phyloP scores from a whole-genome alignment of 1,140 invertebrate genomes.

The Drosophila micromelanica region DNA sequence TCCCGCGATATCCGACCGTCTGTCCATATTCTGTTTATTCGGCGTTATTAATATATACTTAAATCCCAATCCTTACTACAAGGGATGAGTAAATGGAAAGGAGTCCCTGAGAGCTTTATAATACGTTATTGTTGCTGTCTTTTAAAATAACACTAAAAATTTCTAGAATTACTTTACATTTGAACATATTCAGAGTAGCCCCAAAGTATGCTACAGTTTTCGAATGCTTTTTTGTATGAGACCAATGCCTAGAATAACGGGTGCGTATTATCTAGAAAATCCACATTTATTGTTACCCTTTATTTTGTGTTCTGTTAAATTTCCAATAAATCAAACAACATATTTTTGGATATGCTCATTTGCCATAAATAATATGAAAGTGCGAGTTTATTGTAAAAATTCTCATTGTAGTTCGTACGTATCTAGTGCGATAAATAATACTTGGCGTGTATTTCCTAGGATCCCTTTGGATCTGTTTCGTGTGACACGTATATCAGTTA shows the following conservation, averaged over 20 bases:
- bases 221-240: background rate
- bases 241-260: background rate
- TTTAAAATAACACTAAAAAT: too few species aligned
- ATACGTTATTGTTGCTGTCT: background rate
- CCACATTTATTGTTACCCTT: too few species aligned
- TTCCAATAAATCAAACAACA: slow-evolving; percentile 1
- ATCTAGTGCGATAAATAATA: slow-evolving; percentile 74
- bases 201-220: background rate
- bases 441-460: slow-evolving; percentile 57
- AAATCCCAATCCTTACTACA: too few species aligned
- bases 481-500: slow-evolving; percentile 52
- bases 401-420: slow-evolving; percentile 49
- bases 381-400: slow-evolving; percentile 59
- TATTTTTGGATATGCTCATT: slow-evolving; percentile 18
- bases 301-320: too few species aligned
- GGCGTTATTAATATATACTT: too few species aligned
- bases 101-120: too few species aligned
- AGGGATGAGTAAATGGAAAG: too few species aligned
- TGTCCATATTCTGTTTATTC: too few species aligned
- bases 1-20: too few species aligned
- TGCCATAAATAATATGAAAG: slow-evolving; percentile 51
- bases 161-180: too few species aligned
- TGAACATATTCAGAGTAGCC: background rate
- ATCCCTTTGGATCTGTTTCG: slow-evolving; percentile 42
- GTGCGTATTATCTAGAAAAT: too few species aligned